Evolutionary conservation across 1,140 invertebrate species (phyloP).

Genomic region (Achatina immaculata): DNA sequence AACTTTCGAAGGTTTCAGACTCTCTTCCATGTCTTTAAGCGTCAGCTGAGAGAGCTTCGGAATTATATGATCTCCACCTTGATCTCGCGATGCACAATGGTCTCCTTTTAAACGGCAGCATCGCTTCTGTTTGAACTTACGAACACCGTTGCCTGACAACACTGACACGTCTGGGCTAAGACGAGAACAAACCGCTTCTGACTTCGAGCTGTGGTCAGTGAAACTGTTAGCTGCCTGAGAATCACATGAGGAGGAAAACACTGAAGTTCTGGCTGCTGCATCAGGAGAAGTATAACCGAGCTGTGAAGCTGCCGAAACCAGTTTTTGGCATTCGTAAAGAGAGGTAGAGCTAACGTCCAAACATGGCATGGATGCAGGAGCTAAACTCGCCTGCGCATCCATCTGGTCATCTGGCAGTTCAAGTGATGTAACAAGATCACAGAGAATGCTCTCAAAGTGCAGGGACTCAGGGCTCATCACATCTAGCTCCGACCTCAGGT

Average conservation of each 20-base stretch:
- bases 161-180: not conserved
- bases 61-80: not conserved
- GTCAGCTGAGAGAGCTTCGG: conserved; percentile 34
- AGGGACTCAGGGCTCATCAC: conserved; percentile 39
- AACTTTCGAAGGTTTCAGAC: conserved; percentile 20
- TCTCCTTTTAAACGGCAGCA: not conserved
- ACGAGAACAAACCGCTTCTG: not conserved
- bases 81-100: not conserved
- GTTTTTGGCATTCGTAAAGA: not conserved
- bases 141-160: not conserved
- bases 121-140: not conserved
- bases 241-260: not conserved
- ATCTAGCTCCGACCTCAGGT: conserved; percentile 29
- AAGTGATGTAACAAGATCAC: conserved; percentile 38
- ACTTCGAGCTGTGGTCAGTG: not conserved
- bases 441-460: conserved; percentile 30
- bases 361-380: not conserved
- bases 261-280: not conserved
- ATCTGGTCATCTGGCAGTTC: conserved; percentile 20
- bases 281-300: not conserved
- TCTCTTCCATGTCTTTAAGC: not conserved
- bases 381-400: not conserved
- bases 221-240: not conserved
- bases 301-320: not conserved
- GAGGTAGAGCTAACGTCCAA: not conserved